A percentile compares a stretch with the other conserved stretches of the same genome.
These are phyloP conservation scores for Phalacrocorax aristotelis DNA, from an alignment of 2,113 vertebrate genomes.

Conservation along the genomic window DNA sequence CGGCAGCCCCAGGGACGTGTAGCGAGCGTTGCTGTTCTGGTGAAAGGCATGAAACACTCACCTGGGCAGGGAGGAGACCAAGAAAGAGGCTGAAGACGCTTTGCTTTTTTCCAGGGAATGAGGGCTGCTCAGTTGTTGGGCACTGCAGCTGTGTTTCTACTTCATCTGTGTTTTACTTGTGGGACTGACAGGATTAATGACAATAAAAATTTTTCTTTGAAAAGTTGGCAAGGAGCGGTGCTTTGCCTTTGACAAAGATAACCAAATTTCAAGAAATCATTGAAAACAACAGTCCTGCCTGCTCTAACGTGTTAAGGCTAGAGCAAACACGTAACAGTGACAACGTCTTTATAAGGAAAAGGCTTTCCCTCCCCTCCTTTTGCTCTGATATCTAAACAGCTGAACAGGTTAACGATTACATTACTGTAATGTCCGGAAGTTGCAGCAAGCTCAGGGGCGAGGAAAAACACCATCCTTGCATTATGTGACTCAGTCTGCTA, in stretches of 20 bases:
- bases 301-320: background rate
- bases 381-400: background rate
- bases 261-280: conserved; percentile 12
- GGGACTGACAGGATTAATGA: background rate
- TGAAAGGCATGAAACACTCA: background rate
- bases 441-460: background rate
- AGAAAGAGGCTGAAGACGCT: background rate
- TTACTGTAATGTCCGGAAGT: background rate
- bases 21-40: background rate
- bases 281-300: background rate
- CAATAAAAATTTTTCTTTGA: background rate
- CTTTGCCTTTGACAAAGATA: background rate
- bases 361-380: background rate
- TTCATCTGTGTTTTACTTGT: background rate
- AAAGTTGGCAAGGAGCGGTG: background rate
- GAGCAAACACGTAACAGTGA: background rate
- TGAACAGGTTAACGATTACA: background rate
- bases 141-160: background rate
- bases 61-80: background rate
- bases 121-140: background rate
- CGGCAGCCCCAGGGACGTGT: accelerated
- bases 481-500: background rate
- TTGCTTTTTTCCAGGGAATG: background rate
- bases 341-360: background rate
- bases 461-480: background rate